These are phyloP conservation scores for Myrmophylax atrothorax DNA, from an alignment of 2,113 vertebrate species.

Conservation along the genomic window DNA sequence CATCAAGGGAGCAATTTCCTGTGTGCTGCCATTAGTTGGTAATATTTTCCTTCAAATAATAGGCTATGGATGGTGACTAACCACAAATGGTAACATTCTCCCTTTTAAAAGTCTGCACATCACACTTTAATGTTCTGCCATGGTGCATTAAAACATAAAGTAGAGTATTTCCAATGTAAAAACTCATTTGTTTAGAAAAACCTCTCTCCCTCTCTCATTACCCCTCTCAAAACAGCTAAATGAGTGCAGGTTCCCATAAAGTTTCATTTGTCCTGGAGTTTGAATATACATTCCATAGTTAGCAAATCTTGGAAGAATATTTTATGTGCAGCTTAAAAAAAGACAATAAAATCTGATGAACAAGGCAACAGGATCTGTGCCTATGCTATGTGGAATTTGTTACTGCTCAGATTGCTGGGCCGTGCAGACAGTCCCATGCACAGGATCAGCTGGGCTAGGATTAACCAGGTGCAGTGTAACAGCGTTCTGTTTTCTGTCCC, in stretches of 20 bases:
- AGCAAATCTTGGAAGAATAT: background rate
- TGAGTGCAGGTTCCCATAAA: slow-evolving; percentile 11
- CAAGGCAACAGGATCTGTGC: background rate
- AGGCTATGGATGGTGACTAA: slow-evolving; percentile 39
- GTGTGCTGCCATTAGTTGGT: slow-evolving; percentile 51
- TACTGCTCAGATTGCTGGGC: background rate
- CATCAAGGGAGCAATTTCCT: slow-evolving; percentile 54
- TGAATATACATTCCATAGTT: background rate
- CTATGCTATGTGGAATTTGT: background rate
- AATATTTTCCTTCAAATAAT: slow-evolving; percentile 66
- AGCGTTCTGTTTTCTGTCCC: slow-evolving; percentile 39
- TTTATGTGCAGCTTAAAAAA: background rate
- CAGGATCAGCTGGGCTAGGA: slow-evolving; percentile 48
- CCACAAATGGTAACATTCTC: slow-evolving; percentile 43
- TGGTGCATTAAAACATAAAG: background rate
- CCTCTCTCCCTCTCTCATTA: slow-evolving; percentile 15
- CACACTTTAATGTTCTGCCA: slow-evolving; percentile 18
- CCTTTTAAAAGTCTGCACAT: slow-evolving; percentile 48
- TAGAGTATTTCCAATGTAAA: slow-evolving; percentile 23
- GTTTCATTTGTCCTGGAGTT: slow-evolving; percentile 3
- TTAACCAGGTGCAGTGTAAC: slow-evolving; percentile 61
- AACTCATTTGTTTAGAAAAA: slow-evolving; percentile 49
- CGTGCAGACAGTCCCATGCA: background rate
- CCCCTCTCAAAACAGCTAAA: slow-evolving; percentile 31
- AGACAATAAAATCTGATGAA: background rate